phyloP scores from a whole-genome alignment of 1,140 invertebrate genomes.

The Heliothis virescens region DNA sequence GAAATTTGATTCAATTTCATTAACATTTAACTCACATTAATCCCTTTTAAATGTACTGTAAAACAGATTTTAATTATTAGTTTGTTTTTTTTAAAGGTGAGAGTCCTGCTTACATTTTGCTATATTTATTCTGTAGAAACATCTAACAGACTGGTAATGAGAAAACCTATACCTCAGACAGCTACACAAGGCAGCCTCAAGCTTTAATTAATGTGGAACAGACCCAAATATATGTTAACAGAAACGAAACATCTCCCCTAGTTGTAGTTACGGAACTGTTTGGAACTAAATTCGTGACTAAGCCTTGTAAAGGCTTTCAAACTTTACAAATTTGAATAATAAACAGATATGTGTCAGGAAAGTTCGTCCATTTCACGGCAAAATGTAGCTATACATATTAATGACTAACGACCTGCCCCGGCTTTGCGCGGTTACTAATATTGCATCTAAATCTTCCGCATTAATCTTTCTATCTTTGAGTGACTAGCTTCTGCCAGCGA shows the following conservation, averaged over 20 bases:
- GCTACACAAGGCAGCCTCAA: not conserved
- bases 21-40: no score
- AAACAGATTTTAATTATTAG: no score
- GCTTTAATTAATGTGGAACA: not conserved
- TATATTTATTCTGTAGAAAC: no score
- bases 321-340: slow-evolving; percentile 28
- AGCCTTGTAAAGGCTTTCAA: slow-evolving; percentile 3
- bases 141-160: no score
- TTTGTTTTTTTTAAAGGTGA: no score
- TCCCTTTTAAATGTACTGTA: no score
- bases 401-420: not conserved
- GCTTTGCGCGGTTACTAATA: not conserved
- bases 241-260: not conserved
- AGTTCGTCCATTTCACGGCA: slow-evolving; percentile 9
- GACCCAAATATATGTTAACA: not conserved
- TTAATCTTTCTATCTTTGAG: no score
- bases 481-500: no score
- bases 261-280: not conserved
- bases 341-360: slow-evolving; percentile 23
- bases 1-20: no score
- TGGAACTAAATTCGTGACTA: not conserved
- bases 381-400: slow-evolving; percentile 23
- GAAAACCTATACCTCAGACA: no score
- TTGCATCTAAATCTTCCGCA: not conserved
- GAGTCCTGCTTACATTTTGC: no score